These are phyloP conservation scores for Pseudobourletiella spinata DNA, from an alignment of 1,140 invertebrate genomes.

Conservation along the genomic window DNA sequence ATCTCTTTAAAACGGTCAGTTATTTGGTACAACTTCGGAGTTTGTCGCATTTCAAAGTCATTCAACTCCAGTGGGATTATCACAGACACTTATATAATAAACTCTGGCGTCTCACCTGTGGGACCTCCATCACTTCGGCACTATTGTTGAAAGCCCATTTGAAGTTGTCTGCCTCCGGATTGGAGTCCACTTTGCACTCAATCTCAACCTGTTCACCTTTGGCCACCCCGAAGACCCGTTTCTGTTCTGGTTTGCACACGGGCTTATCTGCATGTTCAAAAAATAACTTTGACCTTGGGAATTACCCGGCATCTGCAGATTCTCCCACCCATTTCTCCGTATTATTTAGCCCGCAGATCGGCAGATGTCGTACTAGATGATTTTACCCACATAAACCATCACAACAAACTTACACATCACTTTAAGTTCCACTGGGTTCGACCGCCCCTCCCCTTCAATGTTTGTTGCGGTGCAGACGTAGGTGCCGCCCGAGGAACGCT, in stretches of 20 bases:
- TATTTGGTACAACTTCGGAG: too few relatives aligned
- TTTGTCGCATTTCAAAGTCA: too few relatives aligned
- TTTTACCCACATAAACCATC: not conserved
- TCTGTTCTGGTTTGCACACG: constrained; percentile 65
- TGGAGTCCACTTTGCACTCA: constrained; percentile 74
- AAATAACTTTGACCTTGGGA: too few relatives aligned
- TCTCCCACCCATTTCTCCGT: too few relatives aligned
- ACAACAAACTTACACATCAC: constrained; percentile 74
- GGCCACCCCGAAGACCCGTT: constrained; percentile 73
- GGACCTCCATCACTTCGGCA: constrained; percentile 65
- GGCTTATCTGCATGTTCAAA: constrained; percentile 77
- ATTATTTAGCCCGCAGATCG: too few relatives aligned
- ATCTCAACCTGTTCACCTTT: constrained; percentile 69
- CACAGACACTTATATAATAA: too few relatives aligned
- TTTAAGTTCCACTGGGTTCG: constrained; percentile 66
- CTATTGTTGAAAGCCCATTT: constrained; percentile 86
- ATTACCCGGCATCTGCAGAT: too few relatives aligned
- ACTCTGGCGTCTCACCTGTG: too few relatives aligned
- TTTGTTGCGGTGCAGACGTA: constrained; percentile 81
- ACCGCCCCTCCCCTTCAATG: constrained; percentile 75
- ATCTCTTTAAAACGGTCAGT: too few relatives aligned
- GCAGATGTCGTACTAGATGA: too few relatives aligned
- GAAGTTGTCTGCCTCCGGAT: constrained; percentile 70
- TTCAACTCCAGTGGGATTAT: too few relatives aligned
- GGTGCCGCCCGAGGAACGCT: constrained; percentile 66